A percentile compares a stretch with the other conserved stretches of the same genome.
These are phyloP conservation scores for Copidosoma aretas DNA, from an alignment of 2,888 invertebrate genomes.

Conservation along the genomic window DNA sequence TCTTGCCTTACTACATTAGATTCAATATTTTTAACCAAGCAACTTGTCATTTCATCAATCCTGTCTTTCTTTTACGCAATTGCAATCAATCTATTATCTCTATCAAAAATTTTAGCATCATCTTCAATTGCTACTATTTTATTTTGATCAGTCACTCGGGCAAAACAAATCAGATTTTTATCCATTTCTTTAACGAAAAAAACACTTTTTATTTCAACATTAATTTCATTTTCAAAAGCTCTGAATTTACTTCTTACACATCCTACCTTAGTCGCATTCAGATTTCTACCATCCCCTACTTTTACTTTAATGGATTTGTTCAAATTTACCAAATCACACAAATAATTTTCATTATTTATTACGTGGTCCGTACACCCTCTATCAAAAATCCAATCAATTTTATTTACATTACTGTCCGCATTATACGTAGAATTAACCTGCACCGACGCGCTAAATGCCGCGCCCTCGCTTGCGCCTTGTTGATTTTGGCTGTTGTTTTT, in stretches of 20 bases:
- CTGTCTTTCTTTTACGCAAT: background rate
- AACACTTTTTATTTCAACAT: too few relatives aligned
- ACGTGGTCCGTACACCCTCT: constrained; percentile 41
- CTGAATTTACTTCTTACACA: too few relatives aligned
- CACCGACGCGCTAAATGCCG: too few relatives aligned
- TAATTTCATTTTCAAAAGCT: too few relatives aligned
- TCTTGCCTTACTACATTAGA: background rate
- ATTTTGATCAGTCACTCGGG: background rate
- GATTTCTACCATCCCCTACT: too few relatives aligned
- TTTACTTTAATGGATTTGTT: constrained; percentile 23
- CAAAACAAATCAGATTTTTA: too few relatives aligned
- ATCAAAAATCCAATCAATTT: constrained; percentile 34
- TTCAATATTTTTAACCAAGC: background rate
- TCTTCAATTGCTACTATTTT: background rate
- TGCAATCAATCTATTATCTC: background rate
- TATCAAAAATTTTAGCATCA: background rate
- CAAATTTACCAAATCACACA: constrained; percentile 24
- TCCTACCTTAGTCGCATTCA: too few relatives aligned
- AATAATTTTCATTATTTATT: constrained; percentile 29
- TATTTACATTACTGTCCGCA: background rate
- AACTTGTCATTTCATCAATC: background rate
- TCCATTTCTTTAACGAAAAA: too few relatives aligned
- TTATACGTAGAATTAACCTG: too few relatives aligned
- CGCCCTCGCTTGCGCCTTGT: background rate
- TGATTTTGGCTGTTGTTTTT: background rate